phyloP scores from a whole-genome alignment of 2,888 invertebrate genomes.

The Balanococcus diminutus region DNA sequence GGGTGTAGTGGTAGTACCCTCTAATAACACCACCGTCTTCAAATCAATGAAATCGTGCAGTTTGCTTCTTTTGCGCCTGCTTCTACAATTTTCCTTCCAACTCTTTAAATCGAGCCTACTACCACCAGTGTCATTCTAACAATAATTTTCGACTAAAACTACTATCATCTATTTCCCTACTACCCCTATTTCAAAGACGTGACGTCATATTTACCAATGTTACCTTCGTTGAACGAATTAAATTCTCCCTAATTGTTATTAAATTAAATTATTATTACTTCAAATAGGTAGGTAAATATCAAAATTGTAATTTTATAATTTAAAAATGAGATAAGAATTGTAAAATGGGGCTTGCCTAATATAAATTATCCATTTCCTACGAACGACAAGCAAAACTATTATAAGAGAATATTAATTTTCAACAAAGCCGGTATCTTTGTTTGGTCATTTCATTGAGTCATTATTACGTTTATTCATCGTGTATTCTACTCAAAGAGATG shows the following conservation, averaged over 20 bases:
- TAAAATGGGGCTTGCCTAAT: too few species aligned
- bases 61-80: conserved; percentile 52
- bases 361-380: too few species aligned
- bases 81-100: conserved; percentile 25
- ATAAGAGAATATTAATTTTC: too few species aligned
- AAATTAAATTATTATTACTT: too few species aligned
- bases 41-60: conserved; percentile 53
- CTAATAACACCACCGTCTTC: conserved; percentile 51
- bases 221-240: neutral
- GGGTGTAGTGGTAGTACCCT: conserved; percentile 17
- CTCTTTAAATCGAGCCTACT: conserved; percentile 13
- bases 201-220: conserved; percentile 28
- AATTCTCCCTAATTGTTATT: neutral
- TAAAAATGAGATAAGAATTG: too few species aligned
- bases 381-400: too few species aligned
- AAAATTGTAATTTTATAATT: too few species aligned
- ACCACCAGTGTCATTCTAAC: neutral
- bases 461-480: too few species aligned
- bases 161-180: neutral
- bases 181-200: conserved; percentile 35
- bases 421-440: too few species aligned
- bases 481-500: neutral
- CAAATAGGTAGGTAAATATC: too few species aligned
- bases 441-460: too few species aligned
- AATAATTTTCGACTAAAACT: conserved; percentile 25